Conservation (phyloP, 2,113 vertebrate species). For the Cyphomyrus plagiostoma region DNA sequence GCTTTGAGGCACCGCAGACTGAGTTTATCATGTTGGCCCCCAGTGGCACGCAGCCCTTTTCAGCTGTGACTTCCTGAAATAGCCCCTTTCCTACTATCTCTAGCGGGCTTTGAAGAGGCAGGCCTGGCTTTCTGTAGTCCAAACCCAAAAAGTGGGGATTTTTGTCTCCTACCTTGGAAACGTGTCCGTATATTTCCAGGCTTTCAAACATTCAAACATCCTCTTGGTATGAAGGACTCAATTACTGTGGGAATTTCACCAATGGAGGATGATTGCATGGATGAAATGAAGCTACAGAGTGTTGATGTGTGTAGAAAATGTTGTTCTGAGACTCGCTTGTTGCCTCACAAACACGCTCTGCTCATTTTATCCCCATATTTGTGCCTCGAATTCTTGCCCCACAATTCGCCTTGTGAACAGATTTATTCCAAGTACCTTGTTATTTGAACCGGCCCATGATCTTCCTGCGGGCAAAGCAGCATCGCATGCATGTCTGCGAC, state of each 20-base stretch:
- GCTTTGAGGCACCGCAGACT: slow-evolving; percentile 38
- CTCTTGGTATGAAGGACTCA: neutral
- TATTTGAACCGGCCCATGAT: slow-evolving; percentile 60
- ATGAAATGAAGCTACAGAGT: neutral
- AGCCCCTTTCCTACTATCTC: neutral
- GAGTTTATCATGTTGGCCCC: slow-evolving; percentile 23
- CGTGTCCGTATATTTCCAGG: neutral
- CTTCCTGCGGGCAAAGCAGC: slow-evolving; percentile 44
- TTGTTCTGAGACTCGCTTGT: neutral
- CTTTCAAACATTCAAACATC: neutral
- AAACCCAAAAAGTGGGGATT: neutral
- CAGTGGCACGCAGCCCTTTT: neutral
- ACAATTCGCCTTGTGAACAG: slow-evolving; percentile 52
- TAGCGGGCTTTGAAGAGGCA: neutral
- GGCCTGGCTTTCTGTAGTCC: neutral
- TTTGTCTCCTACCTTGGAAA: neutral
- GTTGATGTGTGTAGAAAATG: neutral
- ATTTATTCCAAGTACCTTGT: slow-evolving; percentile 59
- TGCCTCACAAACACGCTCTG: neutral
- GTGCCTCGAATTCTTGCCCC: slow-evolving; percentile 19
- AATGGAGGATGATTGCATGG: neutral
- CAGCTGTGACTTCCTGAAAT: neutral
- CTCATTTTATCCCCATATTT: neutral
- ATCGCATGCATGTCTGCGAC: slow-evolving; percentile 27
- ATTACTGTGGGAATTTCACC: neutral